A percentile compares a stretch with the other conserved stretches of the same genome.
Evolutionary conservation across 2,797 vertebrate species (phyloP).

Genomic region (Neosalanx taihuensis): DNA sequence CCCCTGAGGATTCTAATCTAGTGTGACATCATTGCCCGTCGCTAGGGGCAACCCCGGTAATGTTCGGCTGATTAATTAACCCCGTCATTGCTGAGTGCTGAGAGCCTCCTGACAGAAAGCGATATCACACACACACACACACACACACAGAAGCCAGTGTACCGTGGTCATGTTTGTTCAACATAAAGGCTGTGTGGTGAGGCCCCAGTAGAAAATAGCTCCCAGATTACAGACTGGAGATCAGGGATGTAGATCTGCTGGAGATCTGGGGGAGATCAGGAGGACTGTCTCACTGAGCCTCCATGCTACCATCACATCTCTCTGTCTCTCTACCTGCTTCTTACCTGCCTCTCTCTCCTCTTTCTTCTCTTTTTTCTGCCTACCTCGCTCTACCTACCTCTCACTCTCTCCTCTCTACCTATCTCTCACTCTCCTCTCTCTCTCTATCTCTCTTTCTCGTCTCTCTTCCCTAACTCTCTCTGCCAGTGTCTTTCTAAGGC

Average conservation of each 20-base stretch:
- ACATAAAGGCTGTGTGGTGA: too few species aligned
- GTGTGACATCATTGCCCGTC: conserved; percentile 22
- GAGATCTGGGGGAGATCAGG: too few species aligned
- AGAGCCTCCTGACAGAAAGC: conserved; percentile 12
- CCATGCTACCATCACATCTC: not conserved
- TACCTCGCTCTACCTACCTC: conserved; percentile 13
- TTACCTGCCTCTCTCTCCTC: conserved; percentile 25
- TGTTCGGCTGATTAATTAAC: conserved; percentile 6
- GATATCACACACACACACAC: conserved; percentile 12
- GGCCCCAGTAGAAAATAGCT: too few species aligned
- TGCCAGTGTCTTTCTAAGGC: conserved; percentile 1
- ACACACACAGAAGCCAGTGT: not conserved
- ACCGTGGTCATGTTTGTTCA: too few species aligned
- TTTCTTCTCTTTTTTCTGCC: too few species aligned
- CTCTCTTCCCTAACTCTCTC: too few species aligned
- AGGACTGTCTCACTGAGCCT: too few species aligned
- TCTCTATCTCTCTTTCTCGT: conserved; percentile 25
- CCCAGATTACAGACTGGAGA: too few species aligned
- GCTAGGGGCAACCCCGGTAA: conserved; percentile 15
- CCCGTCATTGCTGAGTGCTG: not conserved
- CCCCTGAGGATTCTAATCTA: conserved; percentile 21
- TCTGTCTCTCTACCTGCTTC: conserved; percentile 13
- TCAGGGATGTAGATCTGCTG: not conserved
- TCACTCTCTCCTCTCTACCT: conserved; percentile 29
- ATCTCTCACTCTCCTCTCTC: conserved; percentile 1